phyloP scores from a whole-genome alignment of 2,113 vertebrate species.

The Sinocyclocheilus anophthalmus region DNA sequence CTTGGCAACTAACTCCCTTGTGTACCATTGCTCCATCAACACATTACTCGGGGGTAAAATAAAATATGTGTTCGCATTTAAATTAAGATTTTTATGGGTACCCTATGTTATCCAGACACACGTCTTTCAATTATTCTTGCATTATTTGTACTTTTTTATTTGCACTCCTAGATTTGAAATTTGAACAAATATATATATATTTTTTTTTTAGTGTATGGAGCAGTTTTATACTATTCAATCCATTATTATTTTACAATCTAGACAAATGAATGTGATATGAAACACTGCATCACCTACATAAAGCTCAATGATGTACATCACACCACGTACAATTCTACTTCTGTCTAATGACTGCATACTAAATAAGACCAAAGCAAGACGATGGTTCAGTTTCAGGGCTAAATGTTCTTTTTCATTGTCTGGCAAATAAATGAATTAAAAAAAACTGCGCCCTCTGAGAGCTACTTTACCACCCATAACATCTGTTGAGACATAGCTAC shows the following conservation, averaged over 20 bases:
- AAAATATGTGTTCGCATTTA: conserved; percentile 8
- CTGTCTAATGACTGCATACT: background rate
- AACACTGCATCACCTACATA: background rate
- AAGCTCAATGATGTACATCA: background rate
- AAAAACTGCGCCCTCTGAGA: background rate
- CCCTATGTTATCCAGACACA: background rate
- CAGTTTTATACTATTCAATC: background rate
- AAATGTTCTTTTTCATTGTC: background rate
- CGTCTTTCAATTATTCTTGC: background rate
- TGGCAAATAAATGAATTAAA: background rate
- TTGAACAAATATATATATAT: background rate
- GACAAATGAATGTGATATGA: background rate
- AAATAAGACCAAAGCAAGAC: background rate
- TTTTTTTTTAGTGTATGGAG: no score
- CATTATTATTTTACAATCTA: background rate
- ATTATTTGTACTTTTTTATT: background rate
- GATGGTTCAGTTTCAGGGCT: background rate
- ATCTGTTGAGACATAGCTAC: conserved; percentile 41
- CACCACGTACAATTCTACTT: background rate
- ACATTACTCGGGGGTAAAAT: background rate
- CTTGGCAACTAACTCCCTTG: conserved; percentile 53
- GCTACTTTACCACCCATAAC: background rate
- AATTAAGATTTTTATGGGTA: background rate
- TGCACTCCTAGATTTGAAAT: background rate
- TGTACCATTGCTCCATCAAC: conserved; percentile 13